Evolutionary conservation across 2,888 invertebrate species (phyloP), one percentile per base, ranked within the genome.

Genomic region (Lycocerus yunnanus): DNA sequence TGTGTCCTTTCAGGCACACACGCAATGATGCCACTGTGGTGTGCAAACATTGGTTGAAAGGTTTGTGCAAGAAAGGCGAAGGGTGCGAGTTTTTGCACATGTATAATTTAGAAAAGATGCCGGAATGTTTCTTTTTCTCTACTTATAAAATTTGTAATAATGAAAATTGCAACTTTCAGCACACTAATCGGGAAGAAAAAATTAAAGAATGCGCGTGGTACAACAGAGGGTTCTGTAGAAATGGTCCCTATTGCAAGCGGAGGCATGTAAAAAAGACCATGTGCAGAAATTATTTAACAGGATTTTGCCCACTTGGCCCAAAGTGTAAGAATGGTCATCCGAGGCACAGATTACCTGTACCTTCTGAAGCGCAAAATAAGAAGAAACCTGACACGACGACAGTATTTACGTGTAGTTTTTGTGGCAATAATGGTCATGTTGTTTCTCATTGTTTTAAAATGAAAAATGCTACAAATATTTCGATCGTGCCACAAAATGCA

Each of bases 101-200:
- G 99, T n/a, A n/a, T n/a, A 99, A 87, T 99, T 97, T 99, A 97
- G 95, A 97, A 9, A 99, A 99, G 89, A 99, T 99, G 99, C 99
- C 99, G 0, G 99, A 99, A 87, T 99, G 99, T 87, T 99, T 99
- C 87, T 99, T 99, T 88, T 99, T 98, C 87, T 98, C 99, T 0
- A 92, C 98, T 85, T 99, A 99, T 87, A 98, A 98, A 88, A 98
- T 98, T 4, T 99, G 99, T 87, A 98, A 98, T 88, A 99, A 99
- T 87, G 98, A 99, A 87, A 99, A 99, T 88, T 99, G 99, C 84
- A 99, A 99, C 1, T 99, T 99, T 86, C 90, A 99, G 24, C 99
- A 99, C 86, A 99, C 99, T 85, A 99, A 99, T 87, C 99, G 99
- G 0, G 99, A 99, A 85, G 97, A 97, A 85, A 99, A 99, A 89